These are phyloP conservation scores for Bambusicola thoracicus DNA, from an alignment of 2,113 vertebrate species.

Conservation along the genomic window DNA sequence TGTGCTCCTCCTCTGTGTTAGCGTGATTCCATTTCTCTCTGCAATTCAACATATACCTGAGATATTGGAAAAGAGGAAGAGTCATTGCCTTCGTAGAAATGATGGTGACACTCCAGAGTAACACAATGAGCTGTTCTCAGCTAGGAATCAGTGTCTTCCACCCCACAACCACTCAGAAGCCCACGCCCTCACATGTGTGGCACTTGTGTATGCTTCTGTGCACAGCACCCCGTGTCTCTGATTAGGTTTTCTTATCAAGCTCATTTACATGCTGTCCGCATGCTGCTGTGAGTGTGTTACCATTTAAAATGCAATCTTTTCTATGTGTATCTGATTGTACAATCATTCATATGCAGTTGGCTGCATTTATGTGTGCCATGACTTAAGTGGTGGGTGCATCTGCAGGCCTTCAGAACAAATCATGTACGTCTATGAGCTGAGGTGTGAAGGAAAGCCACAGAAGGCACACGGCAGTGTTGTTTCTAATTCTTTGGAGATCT, in stretches of 20 bases:
- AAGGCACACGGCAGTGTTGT: neutral
- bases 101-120: neutral
- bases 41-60: neutral
- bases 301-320: constrained; percentile 3
- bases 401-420: constrained; percentile 20
- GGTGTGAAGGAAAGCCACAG: neutral
- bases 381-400: constrained; percentile 3
- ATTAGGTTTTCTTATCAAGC: neutral
- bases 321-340: neutral
- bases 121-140: neutral
- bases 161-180: neutral
- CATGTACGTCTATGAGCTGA: neutral
- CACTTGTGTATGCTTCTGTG: rapidly evolving
- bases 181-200: rapidly evolving
- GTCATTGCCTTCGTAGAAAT: neutral
- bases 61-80: neutral
- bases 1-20: neutral
- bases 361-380: neutral
- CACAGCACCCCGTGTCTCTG: neutral
- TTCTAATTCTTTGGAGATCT: neutral
- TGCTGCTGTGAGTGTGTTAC: neutral
- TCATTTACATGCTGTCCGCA: neutral
- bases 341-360: neutral
- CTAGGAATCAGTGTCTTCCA: neutral
- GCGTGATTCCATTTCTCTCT: neutral